These are phyloP conservation scores for Drosophila niveifrons DNA, from an alignment of 2,888 invertebrate species.

Conservation along the genomic window DNA sequence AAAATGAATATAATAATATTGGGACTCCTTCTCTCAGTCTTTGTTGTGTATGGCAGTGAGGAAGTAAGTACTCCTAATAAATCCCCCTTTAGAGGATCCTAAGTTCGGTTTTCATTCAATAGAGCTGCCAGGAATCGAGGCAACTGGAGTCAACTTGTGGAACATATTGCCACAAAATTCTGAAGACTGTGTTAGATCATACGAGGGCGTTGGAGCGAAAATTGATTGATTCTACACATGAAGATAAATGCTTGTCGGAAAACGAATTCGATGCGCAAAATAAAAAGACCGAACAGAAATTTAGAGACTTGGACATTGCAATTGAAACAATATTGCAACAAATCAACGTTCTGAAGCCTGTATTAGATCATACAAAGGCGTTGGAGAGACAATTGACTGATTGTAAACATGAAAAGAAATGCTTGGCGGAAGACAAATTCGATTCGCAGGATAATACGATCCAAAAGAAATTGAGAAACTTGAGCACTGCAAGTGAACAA, in stretches of 20 bases:
- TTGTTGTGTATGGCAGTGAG: neutral
- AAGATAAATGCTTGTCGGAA: neutral
- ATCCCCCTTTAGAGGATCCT: neutral
- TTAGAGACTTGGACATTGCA: neutral
- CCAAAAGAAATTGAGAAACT: neutral
- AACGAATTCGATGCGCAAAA: no score
- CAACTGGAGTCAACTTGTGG: neutral
- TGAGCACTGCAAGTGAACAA: neutral
- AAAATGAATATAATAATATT: neutral
- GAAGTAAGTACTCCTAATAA: neutral
- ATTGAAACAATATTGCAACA: neutral
- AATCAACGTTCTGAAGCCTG: no score
- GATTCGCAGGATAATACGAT: neutral
- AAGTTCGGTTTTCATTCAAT: neutral
- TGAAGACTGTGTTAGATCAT: neutral
- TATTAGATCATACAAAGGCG: neutral
- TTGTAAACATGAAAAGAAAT: neutral
- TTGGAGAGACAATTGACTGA: neutral
- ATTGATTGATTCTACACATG: neutral
- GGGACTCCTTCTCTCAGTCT: neutral
- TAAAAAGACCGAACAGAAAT: no score
- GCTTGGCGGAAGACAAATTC: neutral
- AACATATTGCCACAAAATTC: neutral
- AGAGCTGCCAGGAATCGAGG: neutral
- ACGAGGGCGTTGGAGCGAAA: neutral